Evolutionary conservation across 2,113 vertebrate species (phyloP), one percentile per base, ranked within the genome.

Genomic region (Urocitellus parryii): DNA sequence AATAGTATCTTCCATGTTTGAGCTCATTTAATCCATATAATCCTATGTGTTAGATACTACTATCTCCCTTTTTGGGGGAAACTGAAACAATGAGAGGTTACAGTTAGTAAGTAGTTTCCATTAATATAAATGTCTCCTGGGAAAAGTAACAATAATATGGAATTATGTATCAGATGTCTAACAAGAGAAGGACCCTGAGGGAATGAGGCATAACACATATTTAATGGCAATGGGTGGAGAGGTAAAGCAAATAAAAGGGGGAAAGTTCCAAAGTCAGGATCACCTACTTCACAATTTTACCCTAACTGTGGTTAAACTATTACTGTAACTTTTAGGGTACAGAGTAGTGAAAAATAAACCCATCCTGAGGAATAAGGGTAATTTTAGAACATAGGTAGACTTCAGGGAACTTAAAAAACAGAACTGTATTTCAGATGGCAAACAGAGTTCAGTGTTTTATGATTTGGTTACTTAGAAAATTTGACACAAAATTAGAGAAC

Each of bases 401-500:
- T 79, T 93, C 65, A 39, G 10, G 34, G 29, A 53, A 93, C 13
- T 84, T 97, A 96, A 17, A 83, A 45, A 95, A 90, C 70, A 93
- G 42, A 95, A 58, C 53, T 93, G 25, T 68, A 88, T 80, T 77
- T 87, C 82, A 83, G 68, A 79, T 92, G 25, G 45, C n/a, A 85
- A 94, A 67, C 2, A 79, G 20, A 82, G 27, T 91, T 97, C 86
- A 94, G 77, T 90, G n/a, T 90, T 97, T 94, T 90, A 92, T 10
- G 88, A 76, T 32, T 53, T 84, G 65, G 48, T 61, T 53, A 51
- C 72, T 83, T 87, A 95, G 85, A 96, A 90, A 65, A 85, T 27
- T 1, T 32, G n/a, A 88, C 39, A 95, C n/a, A 80, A 84, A 87
- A 80, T 68, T 72, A 81, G 24, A 90, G 37, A 81, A 73, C 42